Base-by-base conservation (phyloP, 2,888 invertebrate species). In the Leptinotarsa juncta region DNA sequence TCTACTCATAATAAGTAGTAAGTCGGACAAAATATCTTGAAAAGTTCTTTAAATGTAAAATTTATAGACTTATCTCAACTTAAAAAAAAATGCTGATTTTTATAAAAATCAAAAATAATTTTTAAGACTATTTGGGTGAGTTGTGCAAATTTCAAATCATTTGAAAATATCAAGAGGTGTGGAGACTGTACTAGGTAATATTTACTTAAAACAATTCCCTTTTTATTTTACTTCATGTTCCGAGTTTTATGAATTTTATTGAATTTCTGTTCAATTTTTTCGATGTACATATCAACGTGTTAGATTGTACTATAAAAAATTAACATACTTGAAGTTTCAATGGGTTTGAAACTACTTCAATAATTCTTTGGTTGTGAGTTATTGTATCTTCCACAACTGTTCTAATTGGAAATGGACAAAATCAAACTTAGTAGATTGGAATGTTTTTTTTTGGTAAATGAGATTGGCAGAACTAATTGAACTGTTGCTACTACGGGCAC, bases 401-500 rank as follows among this genome's bases (percentile, higher is more conserved):
- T 10, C 12, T 53, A 53, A 18, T 18, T 53, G 18, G 53, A 53
- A 53, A 53, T 12, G 12, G 18, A 12, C 53, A 53, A 53, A 53
- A 18, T 53, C 18, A 10, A 42, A 12, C 0, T 42, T 12, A 20
- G n/a, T 53, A 18, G 18, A 53, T 18, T 53, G 53, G 18, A 53
- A 18, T 53, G 12, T 53, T 18, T 53, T 3, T n/a, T 16, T 18
- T 53, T 53, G 18, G 18, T 53, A 12, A 53, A 53, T 18, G 18
- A 53, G 18, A 53, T 53, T 53, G 53, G 53, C 53, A 53, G 53
- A n/a, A 53, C n/a, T 53, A 10, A 53, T 53, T 16, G 18, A 18
- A 53, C n/a, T 53, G 53, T 53, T 18, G 53, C 42, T 42, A 42
- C 53, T 53, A 53, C 53, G 18, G 53, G 53, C 53, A 53, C 53